These are phyloP conservation scores for Neocloeon triangulifer DNA, from an alignment of 1,140 invertebrate genomes.

Conservation along the genomic window DNA sequence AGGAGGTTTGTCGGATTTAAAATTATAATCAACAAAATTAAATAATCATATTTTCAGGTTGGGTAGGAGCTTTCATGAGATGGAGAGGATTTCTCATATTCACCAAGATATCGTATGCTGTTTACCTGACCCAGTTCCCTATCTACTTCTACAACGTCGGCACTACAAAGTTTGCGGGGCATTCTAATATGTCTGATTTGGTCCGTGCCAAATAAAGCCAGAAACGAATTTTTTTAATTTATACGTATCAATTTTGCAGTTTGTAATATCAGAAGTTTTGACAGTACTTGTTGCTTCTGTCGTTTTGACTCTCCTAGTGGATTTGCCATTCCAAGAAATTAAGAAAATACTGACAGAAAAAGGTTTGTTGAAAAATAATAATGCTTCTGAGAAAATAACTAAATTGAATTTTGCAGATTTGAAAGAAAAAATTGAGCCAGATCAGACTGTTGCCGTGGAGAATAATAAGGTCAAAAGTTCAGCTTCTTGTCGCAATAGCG, in stretches of 20 bases:
- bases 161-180: conserved; percentile 22
- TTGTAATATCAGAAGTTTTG: conserved; percentile 27
- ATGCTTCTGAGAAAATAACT: too few relatives aligned
- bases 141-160: conserved; percentile 42
- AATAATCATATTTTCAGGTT: conserved; percentile 10
- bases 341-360: conserved; percentile 20
- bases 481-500: too few relatives aligned
- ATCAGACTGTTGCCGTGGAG: too few relatives aligned
- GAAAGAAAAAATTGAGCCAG: too few relatives aligned
- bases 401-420: too few relatives aligned
- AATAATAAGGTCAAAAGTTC: too few relatives aligned
- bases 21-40: background rate
- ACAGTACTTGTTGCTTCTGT: conserved; percentile 29
- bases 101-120: conserved; percentile 35
- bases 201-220: conserved; percentile 8
- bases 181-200: conserved; percentile 17
- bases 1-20: conserved; percentile 18
- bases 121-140: conserved; percentile 42
- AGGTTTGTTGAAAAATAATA: too few relatives aligned
- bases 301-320: conserved; percentile 35
- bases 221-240: conserved; percentile 16
- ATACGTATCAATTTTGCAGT: conserved; percentile 17
- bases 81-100: conserved; percentile 35
- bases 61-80: conserved; percentile 23
- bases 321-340: conserved; percentile 40